Percentiles rank a stretch among this genome's conserved stretches.
Conservation (phyloP, 2,797 vertebrate species). For the Brachymystax lenok region DNA sequence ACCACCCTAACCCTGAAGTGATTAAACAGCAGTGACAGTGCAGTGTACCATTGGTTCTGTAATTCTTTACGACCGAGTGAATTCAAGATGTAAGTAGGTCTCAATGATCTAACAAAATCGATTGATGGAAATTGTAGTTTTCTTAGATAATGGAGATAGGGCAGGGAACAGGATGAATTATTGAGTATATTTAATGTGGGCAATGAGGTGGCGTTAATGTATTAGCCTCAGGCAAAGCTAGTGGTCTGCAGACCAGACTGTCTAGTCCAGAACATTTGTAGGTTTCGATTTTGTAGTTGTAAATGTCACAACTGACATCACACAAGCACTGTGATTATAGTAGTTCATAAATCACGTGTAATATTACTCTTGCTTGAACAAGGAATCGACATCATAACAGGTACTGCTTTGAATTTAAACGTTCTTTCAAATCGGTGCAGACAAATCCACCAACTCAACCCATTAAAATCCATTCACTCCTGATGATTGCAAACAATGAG, state of each 20-base stretch:
- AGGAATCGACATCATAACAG: constrained; percentile 40
- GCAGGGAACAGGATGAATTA: constrained; percentile 24
- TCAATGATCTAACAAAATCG: constrained; percentile 13
- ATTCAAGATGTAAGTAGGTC: constrained; percentile 4
- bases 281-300: background rate
- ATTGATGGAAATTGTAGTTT: constrained; percentile 26
- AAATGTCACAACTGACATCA: background rate
- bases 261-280: constrained; percentile 3
- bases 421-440: constrained; percentile 61
- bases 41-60: background rate
- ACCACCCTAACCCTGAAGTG: constrained; percentile 24
- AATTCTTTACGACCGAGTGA: background rate
- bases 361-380: constrained; percentile 12
- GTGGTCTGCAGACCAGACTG: constrained; percentile 11
- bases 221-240: constrained; percentile 30
- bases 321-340: background rate
- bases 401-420: constrained; percentile 59
- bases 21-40: constrained; percentile 10
- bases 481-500: constrained; percentile 71
- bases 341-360: constrained; percentile 12
- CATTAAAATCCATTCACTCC: constrained; percentile 66
- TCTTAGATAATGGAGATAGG: constrained; percentile 13
- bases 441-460: constrained; percentile 59
- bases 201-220: constrained; percentile 23
- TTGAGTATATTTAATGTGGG: constrained; percentile 8